phyloP scores from a whole-genome alignment of 64 coral and sea anemone species.

The Catalaphyllia jardinei region DNA sequence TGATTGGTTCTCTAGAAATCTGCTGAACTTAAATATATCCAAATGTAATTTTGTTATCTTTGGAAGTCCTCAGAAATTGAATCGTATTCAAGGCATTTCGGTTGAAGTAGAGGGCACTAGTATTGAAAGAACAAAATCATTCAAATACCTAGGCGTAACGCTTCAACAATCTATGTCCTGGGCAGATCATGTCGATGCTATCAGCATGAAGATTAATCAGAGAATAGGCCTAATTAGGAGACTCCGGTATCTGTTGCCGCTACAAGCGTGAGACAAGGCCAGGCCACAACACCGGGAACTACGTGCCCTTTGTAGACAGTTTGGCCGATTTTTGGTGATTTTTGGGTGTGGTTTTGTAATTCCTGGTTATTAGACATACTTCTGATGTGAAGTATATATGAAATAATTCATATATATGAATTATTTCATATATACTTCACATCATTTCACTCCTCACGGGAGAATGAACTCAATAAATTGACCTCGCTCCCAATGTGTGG shows the following conservation, averaged over 20 bases:
- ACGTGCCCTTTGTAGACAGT: too few relatives aligned
- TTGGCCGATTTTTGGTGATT: too few relatives aligned
- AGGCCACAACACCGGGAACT: too few relatives aligned
- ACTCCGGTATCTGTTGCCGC: neutral
- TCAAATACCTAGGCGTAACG: neutral
- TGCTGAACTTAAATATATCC: slow-evolving; percentile 57
- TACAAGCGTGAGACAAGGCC: too few relatives aligned
- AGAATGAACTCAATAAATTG: too few relatives aligned
- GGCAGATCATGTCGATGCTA: neutral
- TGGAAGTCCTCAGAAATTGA: slow-evolving; percentile 47
- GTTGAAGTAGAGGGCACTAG: neutral
- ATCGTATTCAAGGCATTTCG: neutral
- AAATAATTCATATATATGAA: too few relatives aligned
- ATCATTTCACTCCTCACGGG: too few relatives aligned
- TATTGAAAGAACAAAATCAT: neutral
- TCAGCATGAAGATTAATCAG: neutral
- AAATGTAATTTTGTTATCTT: slow-evolving; percentile 46
- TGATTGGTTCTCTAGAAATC: slow-evolving; percentile 50
- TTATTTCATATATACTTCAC: too few relatives aligned
- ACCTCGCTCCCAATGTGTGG: too few relatives aligned
- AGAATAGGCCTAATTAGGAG: neutral
- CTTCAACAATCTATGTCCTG: neutral
- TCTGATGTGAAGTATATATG: too few relatives aligned
- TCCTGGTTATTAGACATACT: too few relatives aligned
- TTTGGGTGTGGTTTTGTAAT: too few relatives aligned